Evolutionary conservation across 2,113 vertebrate species (phyloP).

Genomic region (Zosterops pallidus): DNA sequence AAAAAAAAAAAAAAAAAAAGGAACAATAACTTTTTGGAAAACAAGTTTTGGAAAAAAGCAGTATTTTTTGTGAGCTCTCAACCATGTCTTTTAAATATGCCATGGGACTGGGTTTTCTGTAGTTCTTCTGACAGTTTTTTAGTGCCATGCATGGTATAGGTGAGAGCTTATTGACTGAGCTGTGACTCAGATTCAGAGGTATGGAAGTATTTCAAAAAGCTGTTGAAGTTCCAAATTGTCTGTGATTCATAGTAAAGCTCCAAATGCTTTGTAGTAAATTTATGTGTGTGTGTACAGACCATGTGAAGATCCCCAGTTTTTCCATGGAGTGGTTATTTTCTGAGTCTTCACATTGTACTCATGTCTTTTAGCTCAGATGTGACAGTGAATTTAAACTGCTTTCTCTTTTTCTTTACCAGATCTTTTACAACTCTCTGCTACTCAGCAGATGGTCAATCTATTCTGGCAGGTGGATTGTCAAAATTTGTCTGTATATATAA

Average conservation of each 20-base stretch:
- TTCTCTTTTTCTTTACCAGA: slow-evolving; percentile 61
- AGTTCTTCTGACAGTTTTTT: neutral
- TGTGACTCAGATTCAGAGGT: neutral
- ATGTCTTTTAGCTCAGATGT: neutral
- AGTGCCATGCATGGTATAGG: neutral
- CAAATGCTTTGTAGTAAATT: neutral
- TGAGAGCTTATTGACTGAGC: neutral
- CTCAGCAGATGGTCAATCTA: slow-evolving; percentile 88
- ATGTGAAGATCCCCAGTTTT: neutral
- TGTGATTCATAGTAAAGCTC: neutral
- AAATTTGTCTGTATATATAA: slow-evolving; percentile 97
- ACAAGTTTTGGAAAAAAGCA: neutral
- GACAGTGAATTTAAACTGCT: neutral
- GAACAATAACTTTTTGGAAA: neutral
- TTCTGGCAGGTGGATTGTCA: slow-evolving; percentile 91
- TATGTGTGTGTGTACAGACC: neutral
- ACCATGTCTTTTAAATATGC: neutral
- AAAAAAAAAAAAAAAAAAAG: no score
- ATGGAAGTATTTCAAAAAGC: neutral
- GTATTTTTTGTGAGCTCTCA: neutral
- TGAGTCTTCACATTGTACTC: neutral
- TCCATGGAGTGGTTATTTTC: neutral
- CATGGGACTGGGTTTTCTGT: neutral
- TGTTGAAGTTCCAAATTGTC: neutral
- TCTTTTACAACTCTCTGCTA: slow-evolving; percentile 93